Evolutionary conservation across 1,140 invertebrate genomes (phyloP).

Genomic region (Zaprionus gabonicus): DNA sequence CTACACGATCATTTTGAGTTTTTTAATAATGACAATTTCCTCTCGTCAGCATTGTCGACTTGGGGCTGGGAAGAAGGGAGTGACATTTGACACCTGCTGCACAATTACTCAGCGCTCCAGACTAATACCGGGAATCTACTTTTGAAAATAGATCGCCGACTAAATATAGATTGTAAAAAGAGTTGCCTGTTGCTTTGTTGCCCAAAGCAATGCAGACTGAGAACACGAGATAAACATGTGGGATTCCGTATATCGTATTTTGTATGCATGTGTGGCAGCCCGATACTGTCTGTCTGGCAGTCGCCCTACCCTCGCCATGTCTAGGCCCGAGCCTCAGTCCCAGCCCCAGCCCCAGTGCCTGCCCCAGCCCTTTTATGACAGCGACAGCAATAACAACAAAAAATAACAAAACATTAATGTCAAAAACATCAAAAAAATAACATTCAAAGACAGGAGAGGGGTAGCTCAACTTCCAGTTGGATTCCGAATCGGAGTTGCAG

Average conservation of each 20-base stretch:
- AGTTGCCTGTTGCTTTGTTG: constrained; percentile 64
- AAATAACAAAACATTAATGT: constrained; percentile 81
- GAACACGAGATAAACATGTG: constrained; percentile 52
- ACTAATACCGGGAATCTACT: constrained; percentile 62
- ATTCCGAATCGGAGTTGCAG: constrained; percentile 15
- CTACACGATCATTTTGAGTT: constrained; percentile 64
- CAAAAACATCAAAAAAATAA: constrained; percentile 75
- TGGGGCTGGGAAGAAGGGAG: constrained; percentile 9
- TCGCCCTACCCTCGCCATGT: constrained; percentile 5
- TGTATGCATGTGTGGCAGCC: constrained; percentile 42
- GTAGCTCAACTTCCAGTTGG: constrained; percentile 9
- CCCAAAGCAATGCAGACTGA: constrained; percentile 44
- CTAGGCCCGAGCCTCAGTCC: neutral
- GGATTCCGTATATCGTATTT: constrained; percentile 21
- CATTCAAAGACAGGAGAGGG: constrained; percentile 28
- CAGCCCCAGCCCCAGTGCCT: constrained; percentile 22
- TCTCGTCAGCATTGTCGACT: constrained; percentile 4
- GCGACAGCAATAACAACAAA: constrained; percentile 59
- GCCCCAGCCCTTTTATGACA: constrained; percentile 66
- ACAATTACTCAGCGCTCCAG: constrained; percentile 74
- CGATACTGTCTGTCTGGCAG: constrained; percentile 15
- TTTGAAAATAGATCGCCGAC: constrained; percentile 24
- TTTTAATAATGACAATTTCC: constrained; percentile 74
- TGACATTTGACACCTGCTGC: constrained; percentile 79
- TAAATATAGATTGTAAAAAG: constrained; percentile 72